Evolutionary conservation across 2,888 invertebrate species (phyloP), one percentile per base, ranked within the genome.

Genomic region (Nemotelus pantherinus): DNA sequence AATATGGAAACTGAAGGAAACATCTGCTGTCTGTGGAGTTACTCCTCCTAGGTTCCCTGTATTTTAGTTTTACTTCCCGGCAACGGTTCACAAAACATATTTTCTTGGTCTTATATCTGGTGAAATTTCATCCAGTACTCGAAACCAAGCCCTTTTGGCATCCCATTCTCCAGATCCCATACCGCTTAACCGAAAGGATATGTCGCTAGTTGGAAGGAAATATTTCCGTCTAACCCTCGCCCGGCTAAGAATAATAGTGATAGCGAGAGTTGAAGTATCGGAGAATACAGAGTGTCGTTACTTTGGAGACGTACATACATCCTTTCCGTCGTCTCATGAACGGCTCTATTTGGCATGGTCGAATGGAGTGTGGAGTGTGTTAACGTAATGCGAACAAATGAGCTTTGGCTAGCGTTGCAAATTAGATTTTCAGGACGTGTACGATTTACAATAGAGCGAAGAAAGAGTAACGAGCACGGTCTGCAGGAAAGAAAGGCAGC

Each of bases 341-440:
- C 60, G 41, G 41, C 60, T 74, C 41, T 53, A 72, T 72, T 58
- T 60, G 10, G 45, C 64, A 55, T 6, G 60, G 60, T 60, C 60
- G 48, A 60, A 74, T 74, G 50, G 60, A 60, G 74, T 60, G 74
- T 74, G 63, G 74, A 74, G 78, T 80, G 74, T 79, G 78, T 79
- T 77, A 78, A 77, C 77, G 78, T 80, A 80, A 80, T 80, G 67
- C 77, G 79, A 79, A 80, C 80, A 80, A 80, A 80, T 80, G 80
- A 80, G 80, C 76, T 78, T 79, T 79, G 80, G 80, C 80, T 80
- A 79, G 77, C 79, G 77, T 72, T 78, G 80, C 80, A 80, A 80
- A 80, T 80, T 80, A 80, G 80, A 80, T 80, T 80, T 79, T 77
- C 63, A 74, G 74, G 75, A 48, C 48, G 50, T 60, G 45, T 60